Evolutionary conservation across 2,888 invertebrate species (phyloP), one percentile per base, ranked within the genome.

Genomic region (Ophonus ardosiacus): DNA sequence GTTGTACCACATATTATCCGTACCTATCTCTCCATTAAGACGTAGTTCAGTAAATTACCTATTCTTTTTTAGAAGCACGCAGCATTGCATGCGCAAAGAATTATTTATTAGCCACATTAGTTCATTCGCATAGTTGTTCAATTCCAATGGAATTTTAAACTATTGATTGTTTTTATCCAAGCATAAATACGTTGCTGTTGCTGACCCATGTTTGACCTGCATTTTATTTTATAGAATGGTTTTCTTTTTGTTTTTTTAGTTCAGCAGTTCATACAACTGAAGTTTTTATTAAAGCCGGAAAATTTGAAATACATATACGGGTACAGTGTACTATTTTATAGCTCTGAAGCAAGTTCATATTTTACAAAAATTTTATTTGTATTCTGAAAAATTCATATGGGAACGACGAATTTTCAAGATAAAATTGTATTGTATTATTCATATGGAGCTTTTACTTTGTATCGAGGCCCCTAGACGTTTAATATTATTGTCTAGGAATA

Each of bases 131-230:
- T 68, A 31, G 68, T 68, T 68, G 68, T n/a, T 38, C 68, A 68
- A 68, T 68, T 68, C 31, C 68, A 38, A 7, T 38, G 68, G 68
- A 68, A 68, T 68, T 68, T 68, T 68, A 68, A 68, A 68, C 68
- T 31, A 68, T 68, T 68, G 68, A 68, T 68, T 68, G 38, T 38
- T 68, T 63, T 68, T 68, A 38, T 15, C n/a, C n/a, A 38, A 24
- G 38, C 15, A 68, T 24, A 63, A 51, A 51, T 13, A 51, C 43
- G 43, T 51, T 8, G 31, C 43, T 13, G 43, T 51, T 8, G 31
- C 43, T 13, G 43, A 51, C 43, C 43, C 2, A 13, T 56, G 21
- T 61, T 61, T 61, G 61, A 17, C 21, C 61, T 61, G 61, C 1
- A 18, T 61, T 61, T 18, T 61, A 61, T 61, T 61, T 15, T 61